Evolutionary conservation across 2,888 invertebrate species (phyloP), one percentile per base, ranked within the genome.

Genomic region (Catocala nupta): DNA sequence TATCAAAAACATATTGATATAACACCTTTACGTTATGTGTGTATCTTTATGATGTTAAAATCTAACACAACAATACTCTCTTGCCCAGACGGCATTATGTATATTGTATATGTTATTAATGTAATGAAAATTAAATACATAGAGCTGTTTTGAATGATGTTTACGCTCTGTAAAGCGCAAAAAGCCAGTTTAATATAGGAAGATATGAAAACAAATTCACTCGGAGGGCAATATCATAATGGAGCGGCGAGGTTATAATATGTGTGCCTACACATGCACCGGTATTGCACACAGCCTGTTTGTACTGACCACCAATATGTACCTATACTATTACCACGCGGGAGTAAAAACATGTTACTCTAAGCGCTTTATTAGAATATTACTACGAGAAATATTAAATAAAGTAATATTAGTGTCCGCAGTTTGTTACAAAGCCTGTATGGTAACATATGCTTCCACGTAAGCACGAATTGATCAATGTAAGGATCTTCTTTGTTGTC

Each of bases 201-300:
- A 81, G 81, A 83, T 85, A 86, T 89, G 84, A 90, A 92, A 90
- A 91, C 88, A 88, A 92, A 93, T 92, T 90, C 85, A 89, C 90
- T 90, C 88, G 83, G 86, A 88, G 85, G 85, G 90, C 90, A 94
- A 94, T 94, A 90, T 91, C 91, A 91, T 94, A 93, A 94, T 94
- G 94, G 92, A 90, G 84, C 81, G 69, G 80, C 78, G 85, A 83
- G 84, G 87, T 85, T 87, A 84, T 85, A 82, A 55, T 42, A 50
- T 50, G n/a, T 50, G 12, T 48, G 48, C 42, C 36, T 59, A 25
- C 39, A 53, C 44, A 55, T 60, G 55, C 51, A 47, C 12, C 11
- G 25, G 87, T 84, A 87, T 83, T 85, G 85, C 85, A 88, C 87
- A 83, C 86, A 83, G 80, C 81, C 81, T 82, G 81, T 81, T 81